Percentiles rank a stretch among this genome's conserved stretches.
phyloP scores from a whole-genome alignment of 2,113 vertebrate species.

The Chamaetylas fuelleborni region DNA sequence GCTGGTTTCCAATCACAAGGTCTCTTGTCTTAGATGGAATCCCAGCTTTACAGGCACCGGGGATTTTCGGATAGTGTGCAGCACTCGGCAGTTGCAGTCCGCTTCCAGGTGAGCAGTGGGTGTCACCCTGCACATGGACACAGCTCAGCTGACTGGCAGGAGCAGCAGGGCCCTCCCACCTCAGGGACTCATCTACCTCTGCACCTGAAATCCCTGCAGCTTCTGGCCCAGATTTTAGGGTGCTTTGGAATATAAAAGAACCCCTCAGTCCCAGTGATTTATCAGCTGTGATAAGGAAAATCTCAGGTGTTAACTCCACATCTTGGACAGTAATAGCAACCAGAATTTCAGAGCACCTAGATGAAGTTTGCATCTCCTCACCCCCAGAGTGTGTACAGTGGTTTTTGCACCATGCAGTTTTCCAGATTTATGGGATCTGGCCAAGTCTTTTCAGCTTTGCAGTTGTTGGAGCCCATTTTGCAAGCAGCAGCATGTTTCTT shows the following conservation, averaged over 20 bases:
- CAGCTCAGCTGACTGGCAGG: background rate
- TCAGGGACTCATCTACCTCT: background rate
- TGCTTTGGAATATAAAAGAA: background rate
- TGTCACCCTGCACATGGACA: background rate
- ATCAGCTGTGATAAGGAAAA: background rate
- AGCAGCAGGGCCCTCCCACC: background rate
- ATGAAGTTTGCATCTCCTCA: background rate
- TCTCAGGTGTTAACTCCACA: fast-evolving
- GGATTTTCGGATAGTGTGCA: background rate
- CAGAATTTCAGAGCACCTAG: background rate
- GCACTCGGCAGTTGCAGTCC: background rate
- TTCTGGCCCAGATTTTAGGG: background rate
- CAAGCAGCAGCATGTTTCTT: background rate
- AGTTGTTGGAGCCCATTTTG: background rate
- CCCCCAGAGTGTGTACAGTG: background rate
- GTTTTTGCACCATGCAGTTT: background rate
- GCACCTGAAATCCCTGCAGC: background rate
- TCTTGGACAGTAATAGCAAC: background rate
- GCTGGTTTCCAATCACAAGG: background rate
- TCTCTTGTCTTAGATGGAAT: slow-evolving; percentile 43
- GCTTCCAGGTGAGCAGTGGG: slow-evolving; percentile 8
- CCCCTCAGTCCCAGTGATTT: background rate
- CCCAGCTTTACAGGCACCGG: slow-evolving; percentile 6
- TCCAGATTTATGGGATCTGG: background rate
- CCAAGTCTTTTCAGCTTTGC: background rate